Evolutionary conservation across 2,888 invertebrate species (phyloP), one percentile per base, ranked within the genome.

Genomic region (Dicyrtomina minuta): DNA sequence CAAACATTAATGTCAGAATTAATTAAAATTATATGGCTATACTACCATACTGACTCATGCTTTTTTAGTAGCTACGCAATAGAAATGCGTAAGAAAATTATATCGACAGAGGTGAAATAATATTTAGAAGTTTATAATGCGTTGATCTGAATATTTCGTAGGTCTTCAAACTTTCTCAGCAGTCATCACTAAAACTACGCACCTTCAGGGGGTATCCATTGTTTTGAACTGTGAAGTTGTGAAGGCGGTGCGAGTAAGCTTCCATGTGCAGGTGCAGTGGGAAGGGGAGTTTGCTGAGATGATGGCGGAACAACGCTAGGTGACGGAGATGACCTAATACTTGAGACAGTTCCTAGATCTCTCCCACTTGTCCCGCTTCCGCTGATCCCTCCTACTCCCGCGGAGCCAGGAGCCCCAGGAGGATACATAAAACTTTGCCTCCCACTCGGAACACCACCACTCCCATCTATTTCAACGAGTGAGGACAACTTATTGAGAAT

Each of bases 201-300:
- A 75, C 76, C 78, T 78, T 78, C 78, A 65, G 75, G 71, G 64
- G 78, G 75, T 55, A 73, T 78, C 78, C 78, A 78, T 71, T 72
- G 75, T 49, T 75, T 71, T 55, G 74, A 72, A 70, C 66, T 72
- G 70, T 72, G 72, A 66, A 66, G 89, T 70, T 90, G 89, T 61
- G 88, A 87, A 75, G 89, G 86, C 84, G 87, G 85, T 58, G 73
- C 66, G 62, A 84, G 84, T 79, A 86, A 87, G 79, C 84, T 86
- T 62, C 66, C 66, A 62, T 84, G 80, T 79, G 70, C 26, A 24
- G 72, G 24, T 17, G 61, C 55, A 43, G 68, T 44, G 26, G 27
- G 51, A 43, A 60, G 4, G 66, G 64, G 66, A 33, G 4, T 8
- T 65, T 43, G n/a, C n/a, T n/a, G 89, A 68, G 90, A 88, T 59